A percentile compares a stretch with the other conserved stretches of the same genome.
Evolutionary conservation across 2,888 invertebrate genomes (phyloP).

Genomic region (Scaptodrosophila latifasciaeformis): DNA sequence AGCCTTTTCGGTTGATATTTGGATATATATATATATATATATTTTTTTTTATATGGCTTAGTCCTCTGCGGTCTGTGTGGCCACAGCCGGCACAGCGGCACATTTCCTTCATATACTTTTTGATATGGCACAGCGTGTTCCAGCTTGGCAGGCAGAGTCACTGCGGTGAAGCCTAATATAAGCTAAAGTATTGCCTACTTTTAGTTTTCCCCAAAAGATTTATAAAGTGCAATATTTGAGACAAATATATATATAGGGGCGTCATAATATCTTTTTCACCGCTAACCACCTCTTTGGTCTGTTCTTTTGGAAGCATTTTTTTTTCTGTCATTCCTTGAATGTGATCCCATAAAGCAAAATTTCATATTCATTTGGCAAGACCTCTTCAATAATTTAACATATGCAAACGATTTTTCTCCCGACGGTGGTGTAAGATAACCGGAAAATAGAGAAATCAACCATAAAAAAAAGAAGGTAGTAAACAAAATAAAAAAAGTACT

Average conservation of each 20-base stretch:
- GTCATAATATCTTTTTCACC: too few species aligned
- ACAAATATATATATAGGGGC: too few species aligned
- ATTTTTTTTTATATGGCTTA: conserved; percentile 14
- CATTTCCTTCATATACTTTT: conserved; percentile 29
- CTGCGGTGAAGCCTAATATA: neutral
- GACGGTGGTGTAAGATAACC: neutral
- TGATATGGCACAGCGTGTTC: conserved; percentile 11
- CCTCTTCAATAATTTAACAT: conserved; percentile 39
- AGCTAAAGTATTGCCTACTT: neutral
- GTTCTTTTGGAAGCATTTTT: too few species aligned
- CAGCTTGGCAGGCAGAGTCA: neutral
- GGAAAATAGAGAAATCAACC: too few species aligned
- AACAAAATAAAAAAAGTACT: too few species aligned
- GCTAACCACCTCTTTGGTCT: too few species aligned
- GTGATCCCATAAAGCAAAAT: too few species aligned
- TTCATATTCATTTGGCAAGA: conserved; percentile 32
- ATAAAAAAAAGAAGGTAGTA: too few species aligned
- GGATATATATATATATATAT: conserved; percentile 27
- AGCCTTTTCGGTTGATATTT: conserved; percentile 2
- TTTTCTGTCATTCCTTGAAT: too few species aligned
- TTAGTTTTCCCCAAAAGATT: conserved; percentile 42
- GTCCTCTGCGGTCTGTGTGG: too few species aligned
- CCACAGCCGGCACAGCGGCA: conserved; percentile 5
- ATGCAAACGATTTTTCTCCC: conserved; percentile 13
- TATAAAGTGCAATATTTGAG: conserved; percentile 64